phyloP scores from a whole-genome alignment of 2,113 vertebrate species.

The Pangasianodon hypophthalmus region DNA sequence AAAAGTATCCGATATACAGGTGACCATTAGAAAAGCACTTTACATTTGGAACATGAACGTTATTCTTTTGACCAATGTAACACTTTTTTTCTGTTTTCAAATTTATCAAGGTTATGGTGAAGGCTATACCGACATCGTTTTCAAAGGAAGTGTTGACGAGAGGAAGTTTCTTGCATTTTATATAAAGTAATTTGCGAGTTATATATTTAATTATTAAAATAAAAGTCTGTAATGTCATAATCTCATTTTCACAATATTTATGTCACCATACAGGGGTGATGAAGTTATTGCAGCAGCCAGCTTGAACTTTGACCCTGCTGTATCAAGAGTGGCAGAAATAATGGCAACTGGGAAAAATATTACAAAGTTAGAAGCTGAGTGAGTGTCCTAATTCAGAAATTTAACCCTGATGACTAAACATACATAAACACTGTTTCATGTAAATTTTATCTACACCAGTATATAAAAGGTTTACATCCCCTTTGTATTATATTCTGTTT shows the following conservation, averaged over 20 bases:
- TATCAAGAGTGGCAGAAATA: conserved; percentile 78
- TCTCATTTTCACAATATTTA: not conserved
- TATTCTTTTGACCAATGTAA: not conserved
- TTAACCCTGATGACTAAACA: not conserved
- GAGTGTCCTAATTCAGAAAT: conserved; percentile 61
- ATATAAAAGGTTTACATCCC: not conserved
- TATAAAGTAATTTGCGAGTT: conserved; percentile 74
- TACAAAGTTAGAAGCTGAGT: conserved; percentile 82
- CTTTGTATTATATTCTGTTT: not conserved
- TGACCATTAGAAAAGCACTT: conserved; percentile 49
- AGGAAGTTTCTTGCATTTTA: conserved; percentile 85
- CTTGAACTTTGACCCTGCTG: conserved; percentile 82
- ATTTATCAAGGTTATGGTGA: conserved; percentile 75
- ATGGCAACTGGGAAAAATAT: conserved; percentile 74
- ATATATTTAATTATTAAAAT: not conserved
- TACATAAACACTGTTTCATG: not conserved
- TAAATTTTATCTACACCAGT: not conserved
- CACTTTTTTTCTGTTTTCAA: not conserved
- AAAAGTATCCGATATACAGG: conserved; percentile 83
- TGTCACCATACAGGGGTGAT: conserved; percentile 69
- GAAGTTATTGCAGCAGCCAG: conserved; percentile 83
- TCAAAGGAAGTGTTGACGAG: conserved; percentile 81
- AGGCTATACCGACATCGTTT: conserved; percentile 81
- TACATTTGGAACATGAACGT: not conserved
- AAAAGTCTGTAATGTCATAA: not conserved